Base-by-base conservation (phyloP, 2,113 vertebrate genomes). In the Leptodactylus fuscus region DNA sequence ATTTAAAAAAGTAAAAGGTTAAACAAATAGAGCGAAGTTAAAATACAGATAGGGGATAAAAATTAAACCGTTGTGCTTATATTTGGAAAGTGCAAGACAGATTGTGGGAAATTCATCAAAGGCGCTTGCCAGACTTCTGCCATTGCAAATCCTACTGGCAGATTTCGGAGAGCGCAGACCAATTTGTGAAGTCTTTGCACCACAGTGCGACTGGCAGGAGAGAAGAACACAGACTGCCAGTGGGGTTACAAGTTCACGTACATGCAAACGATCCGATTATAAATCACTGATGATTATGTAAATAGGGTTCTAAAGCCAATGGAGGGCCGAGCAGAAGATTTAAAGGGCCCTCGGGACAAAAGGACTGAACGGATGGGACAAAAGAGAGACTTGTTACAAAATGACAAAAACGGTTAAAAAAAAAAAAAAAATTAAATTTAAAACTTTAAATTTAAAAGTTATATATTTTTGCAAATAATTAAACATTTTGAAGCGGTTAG, bases 1-100 rank as follows among this genome's bases (percentile, higher is more conserved):
- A 83, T 76, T 75, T 48, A 27, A 83, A 74, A 79, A 76, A 60
- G 34, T 48, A 83, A 83, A 83, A 83, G 71, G 81, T 83, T 83
- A 83, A 83, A 83, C 41, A 69, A 81, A 81, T 58, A 83, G 69
- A 73, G 69, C 81, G 16, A 74, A 29, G 67, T 58, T 74, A 83
- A 83, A 83, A 74, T 53, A 55, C 46, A 71, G 65, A 55, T 70
- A 83, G 29, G 24, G 60, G 58, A 69, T 81, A n/a, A 49, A 49
- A 67, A 67, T 69, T 69, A 81, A 81, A 69, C 80, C 80, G 60
- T 69, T 22, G 24, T 81, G 80, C 80, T 81, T 81, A 48, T 67
- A 69, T 81, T 81, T 58, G 69, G 49, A 58, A 41, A 73, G 70
- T 41, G 36, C 12, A 51, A 82, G 81, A 82, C 81, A 70, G 41